Conservation (phyloP, 2,888 invertebrate species). For the Thera obeliscata region DNA sequence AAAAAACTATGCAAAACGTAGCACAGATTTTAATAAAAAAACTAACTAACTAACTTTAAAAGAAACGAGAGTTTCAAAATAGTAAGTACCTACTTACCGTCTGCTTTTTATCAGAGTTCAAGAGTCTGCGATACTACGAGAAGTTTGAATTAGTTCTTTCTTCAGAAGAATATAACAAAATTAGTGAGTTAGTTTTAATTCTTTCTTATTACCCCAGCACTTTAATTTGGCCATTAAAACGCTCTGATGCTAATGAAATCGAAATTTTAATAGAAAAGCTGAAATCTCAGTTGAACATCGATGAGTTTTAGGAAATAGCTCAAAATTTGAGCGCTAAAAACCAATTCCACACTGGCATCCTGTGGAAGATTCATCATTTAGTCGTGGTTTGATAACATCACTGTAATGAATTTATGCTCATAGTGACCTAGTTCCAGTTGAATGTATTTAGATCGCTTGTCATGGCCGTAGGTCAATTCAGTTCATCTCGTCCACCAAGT, state of each 20-base stretch:
- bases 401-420: slow-evolving; percentile 63
- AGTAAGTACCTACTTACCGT: neutral
- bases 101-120: slow-evolving; percentile 4
- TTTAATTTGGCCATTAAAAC: neutral
- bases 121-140: neutral
- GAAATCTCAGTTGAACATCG: neutral
- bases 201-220: neutral
- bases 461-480: slow-evolving; percentile 59
- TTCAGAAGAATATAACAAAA: too few relatives aligned
- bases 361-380: slow-evolving; percentile 20
- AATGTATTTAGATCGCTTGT: slow-evolving; percentile 61
- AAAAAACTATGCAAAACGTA: too few relatives aligned
- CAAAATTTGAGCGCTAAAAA: neutral
- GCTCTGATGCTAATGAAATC: neutral
- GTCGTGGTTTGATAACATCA: slow-evolving; percentile 45
- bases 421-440: slow-evolving; percentile 62
- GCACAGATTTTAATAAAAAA: neutral
- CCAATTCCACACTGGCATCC: slow-evolving; percentile 19
- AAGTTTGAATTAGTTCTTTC: neutral
- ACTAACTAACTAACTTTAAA: neutral
- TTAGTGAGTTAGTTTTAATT: neutral
- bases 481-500: slow-evolving; percentile 24
- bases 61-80: neutral
- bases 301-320: neutral
- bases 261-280: neutral